Evolutionary conservation across 2,113 vertebrate genomes (phyloP).

Genomic region (Mellivora capensis): DNA sequence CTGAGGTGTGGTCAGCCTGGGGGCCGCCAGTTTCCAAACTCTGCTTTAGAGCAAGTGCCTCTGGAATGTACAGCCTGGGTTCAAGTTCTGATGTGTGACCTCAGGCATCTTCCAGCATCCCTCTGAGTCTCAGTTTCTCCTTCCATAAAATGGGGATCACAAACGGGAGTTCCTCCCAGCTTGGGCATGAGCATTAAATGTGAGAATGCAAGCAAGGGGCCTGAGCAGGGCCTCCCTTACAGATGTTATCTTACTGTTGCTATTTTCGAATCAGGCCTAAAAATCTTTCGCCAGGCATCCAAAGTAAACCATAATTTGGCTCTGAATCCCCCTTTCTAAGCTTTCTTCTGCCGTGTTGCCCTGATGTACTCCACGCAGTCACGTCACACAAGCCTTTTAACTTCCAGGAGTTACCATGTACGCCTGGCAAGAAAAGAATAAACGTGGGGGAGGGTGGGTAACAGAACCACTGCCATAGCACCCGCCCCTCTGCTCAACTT

Average conservation of each 20-base stretch:
- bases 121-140: neutral
- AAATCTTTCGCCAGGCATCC: neutral
- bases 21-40: neutral
- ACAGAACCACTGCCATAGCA: neutral
- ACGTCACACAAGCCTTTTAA: neutral
- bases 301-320: neutral
- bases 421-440: neutral
- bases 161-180: neutral
- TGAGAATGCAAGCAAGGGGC: neutral
- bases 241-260: neutral
- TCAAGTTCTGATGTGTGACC: neutral
- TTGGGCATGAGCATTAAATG: neutral
- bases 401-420: neutral
- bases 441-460: neutral
- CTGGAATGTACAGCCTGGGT: neutral
- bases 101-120: neutral
- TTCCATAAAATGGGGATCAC: neutral
- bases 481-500: neutral
- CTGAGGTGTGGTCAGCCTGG: neutral
- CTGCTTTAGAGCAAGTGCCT: neutral
- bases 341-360: neutral
- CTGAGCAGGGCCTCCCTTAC: neutral
- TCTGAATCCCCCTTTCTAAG: neutral
- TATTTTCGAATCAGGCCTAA: neutral
- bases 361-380: neutral